These are phyloP conservation scores for Alca torda DNA, from an alignment of 2,797 vertebrate genomes.

Conservation along the genomic window DNA sequence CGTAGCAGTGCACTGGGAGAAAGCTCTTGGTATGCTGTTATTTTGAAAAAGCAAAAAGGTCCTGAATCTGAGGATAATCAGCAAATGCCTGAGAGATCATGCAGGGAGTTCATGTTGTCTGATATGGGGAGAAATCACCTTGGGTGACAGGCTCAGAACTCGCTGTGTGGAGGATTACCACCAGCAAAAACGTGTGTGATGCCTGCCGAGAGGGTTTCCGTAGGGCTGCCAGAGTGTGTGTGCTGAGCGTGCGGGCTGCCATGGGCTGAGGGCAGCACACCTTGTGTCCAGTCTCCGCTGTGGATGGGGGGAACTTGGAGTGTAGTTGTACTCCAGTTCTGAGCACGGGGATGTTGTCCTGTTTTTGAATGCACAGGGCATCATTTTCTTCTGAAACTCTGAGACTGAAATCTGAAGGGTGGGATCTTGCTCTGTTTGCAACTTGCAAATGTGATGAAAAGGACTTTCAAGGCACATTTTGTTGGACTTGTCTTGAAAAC, in stretches of 20 bases:
- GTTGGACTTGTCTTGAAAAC: not conserved
- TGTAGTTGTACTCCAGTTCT: not conserved
- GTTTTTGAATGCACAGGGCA: not conserved
- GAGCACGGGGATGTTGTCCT: not conserved
- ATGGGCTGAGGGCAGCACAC: not conserved
- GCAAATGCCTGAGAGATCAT: not conserved
- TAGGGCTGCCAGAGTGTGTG: not conserved
- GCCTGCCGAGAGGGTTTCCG: not conserved
- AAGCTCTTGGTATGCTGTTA: not conserved
- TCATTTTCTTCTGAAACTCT: not conserved
- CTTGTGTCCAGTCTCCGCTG: not conserved
- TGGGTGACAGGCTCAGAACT: not conserved
- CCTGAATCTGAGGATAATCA: not conserved
- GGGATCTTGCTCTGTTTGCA: not conserved
- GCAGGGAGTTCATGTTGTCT: not conserved
- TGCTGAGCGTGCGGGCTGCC: not conserved
- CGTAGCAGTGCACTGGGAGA: not conserved
- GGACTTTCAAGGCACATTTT: not conserved
- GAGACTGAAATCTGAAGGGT: not conserved
- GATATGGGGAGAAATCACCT: not conserved
- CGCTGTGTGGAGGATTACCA: not conserved
- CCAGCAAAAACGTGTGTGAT: not conserved
- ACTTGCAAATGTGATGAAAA: not conserved
- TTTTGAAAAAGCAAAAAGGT: not conserved
- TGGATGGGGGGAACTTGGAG: not conserved